phyloP scores from a whole-genome alignment of 2,888 invertebrate species.

The Tetramorium bicarinatum region DNA sequence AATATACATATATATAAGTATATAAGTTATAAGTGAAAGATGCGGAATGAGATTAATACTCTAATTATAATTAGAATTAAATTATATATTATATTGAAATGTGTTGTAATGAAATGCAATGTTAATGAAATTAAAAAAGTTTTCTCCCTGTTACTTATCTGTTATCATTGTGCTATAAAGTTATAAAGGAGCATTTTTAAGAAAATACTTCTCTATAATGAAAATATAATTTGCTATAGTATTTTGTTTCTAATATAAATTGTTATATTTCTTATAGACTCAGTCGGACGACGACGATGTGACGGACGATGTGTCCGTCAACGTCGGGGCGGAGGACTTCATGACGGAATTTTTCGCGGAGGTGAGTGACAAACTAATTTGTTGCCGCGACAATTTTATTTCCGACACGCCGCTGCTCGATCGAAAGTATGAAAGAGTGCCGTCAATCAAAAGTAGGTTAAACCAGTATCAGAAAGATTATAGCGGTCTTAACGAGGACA shows the following conservation, averaged over 20 bases:
- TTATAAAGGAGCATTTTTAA: not conserved
- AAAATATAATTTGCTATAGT: not conserved
- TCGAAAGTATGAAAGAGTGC: conserved; percentile 3
- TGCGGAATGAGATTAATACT: not conserved
- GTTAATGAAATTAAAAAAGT: not conserved
- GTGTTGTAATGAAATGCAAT: not conserved
- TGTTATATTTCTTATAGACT: conserved; percentile 89
- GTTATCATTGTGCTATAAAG: not conserved
- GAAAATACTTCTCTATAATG: not conserved
- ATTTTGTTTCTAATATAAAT: conserved; percentile 12
- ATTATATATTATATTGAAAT: not conserved
- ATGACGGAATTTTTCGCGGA: conserved; percentile 99
- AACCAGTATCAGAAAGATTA: conserved; percentile 67
- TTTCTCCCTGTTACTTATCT: not conserved
- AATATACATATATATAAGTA: not conserved
- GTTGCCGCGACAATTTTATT: conserved; percentile 2
- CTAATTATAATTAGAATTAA: not conserved
- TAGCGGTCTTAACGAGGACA: conserved; percentile 56
- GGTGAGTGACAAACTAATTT: conserved; percentile 88
- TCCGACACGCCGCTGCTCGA: not conserved
- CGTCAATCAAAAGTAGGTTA: conserved; percentile 70
- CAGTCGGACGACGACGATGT: conserved; percentile 99
- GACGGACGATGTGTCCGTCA: conserved; percentile 98
- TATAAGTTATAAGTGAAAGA: not conserved
- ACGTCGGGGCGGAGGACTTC: conserved; percentile 96